Base-by-base conservation (phyloP, 1,140 invertebrate species). In the Atta texana region DNA sequence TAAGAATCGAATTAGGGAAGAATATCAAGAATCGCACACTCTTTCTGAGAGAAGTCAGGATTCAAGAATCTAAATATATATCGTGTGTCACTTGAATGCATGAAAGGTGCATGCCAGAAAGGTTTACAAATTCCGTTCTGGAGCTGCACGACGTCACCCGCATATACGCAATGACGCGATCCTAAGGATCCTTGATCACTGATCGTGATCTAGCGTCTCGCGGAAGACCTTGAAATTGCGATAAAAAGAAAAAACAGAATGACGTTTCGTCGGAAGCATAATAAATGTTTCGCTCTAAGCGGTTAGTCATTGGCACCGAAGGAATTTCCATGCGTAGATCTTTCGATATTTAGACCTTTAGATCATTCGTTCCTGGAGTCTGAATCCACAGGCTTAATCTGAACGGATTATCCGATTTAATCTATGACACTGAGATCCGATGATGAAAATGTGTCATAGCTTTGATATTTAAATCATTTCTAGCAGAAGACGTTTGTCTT, bases 241-340 rank as follows among this genome's bases (percentile, higher is more conserved):
- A 63, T 39, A 55, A 59, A 63, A 49, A 63, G 76, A 68, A 61
- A 28, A 24, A 85, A 49, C 44, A 68, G 51, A 68, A 59, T 75
- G 75, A 87, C 80, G 80, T 59, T 78, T 34, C 28, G 53, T 49
- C 7, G 77, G 28, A 75, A 39, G 74, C 75, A 80, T 53, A 84
- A 78, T 88, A 66, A 84, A 39, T 72, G 86, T 84, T 91, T 91
- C 87, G 24, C 72, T 87, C 53, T 82, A 81, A 91, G 80, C 66
- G 57, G 31, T 91, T 91, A 91, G 84, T 91, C 90, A 91, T 78
- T 84, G 53, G 87, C 81, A 71, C 68, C 75, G 75, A 81, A 91
- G 89, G 89, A 86, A 91, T 91, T 91, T 91, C 90, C 84, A 91
- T 85, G 44, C n/a, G 39, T 84, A 49, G 69, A 84, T 84, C 24